A percentile compares a stretch with the other conserved stretches of the same genome.
Conservation (phyloP, 2,888 invertebrate genomes). For the Dynastes hyllus region DNA sequence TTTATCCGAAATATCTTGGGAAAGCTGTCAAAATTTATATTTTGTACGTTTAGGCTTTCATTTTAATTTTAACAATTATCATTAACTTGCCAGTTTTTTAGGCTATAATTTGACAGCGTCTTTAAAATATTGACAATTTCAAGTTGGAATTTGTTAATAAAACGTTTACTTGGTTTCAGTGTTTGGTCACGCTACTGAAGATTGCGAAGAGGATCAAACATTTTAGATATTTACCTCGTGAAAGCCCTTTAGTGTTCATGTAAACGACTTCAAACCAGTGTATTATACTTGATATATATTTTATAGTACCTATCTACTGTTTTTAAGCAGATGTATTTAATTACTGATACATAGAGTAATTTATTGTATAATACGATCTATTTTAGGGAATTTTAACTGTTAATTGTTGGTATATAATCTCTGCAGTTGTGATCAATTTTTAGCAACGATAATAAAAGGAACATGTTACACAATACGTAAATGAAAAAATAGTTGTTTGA, state of each 20-base stretch:
- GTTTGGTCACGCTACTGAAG: slow-evolving; percentile 90
- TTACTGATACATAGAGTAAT: slow-evolving; percentile 11
- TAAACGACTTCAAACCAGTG: background rate
- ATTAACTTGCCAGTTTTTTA: background rate
- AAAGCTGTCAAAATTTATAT: background rate
- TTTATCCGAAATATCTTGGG: background rate
- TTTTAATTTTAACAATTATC: background rate
- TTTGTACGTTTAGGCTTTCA: background rate
- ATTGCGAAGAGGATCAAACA: slow-evolving; percentile 91
- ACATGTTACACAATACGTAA: too few species aligned
- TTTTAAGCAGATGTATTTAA: slow-evolving; percentile 17
- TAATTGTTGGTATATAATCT: slow-evolving; percentile 14
- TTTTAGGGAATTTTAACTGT: slow-evolving; percentile 19
- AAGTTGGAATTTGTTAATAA: background rate
- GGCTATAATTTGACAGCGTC: background rate
- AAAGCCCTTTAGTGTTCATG: slow-evolving; percentile 35
- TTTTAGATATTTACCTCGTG: slow-evolving; percentile 72
- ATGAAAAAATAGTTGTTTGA: background rate
- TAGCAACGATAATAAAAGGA: background rate
- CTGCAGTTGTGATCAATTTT: slow-evolving; percentile 10
- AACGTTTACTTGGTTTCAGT: slow-evolving; percentile 74
- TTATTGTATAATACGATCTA: slow-evolving; percentile 10
- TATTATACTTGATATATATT: slow-evolving; percentile 27
- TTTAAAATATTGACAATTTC: background rate
- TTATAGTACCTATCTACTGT: slow-evolving; percentile 28